These are phyloP conservation scores for Cylindroiulus punctatus DNA, from an alignment of 2,888 invertebrate genomes.

Conservation along the genomic window DNA sequence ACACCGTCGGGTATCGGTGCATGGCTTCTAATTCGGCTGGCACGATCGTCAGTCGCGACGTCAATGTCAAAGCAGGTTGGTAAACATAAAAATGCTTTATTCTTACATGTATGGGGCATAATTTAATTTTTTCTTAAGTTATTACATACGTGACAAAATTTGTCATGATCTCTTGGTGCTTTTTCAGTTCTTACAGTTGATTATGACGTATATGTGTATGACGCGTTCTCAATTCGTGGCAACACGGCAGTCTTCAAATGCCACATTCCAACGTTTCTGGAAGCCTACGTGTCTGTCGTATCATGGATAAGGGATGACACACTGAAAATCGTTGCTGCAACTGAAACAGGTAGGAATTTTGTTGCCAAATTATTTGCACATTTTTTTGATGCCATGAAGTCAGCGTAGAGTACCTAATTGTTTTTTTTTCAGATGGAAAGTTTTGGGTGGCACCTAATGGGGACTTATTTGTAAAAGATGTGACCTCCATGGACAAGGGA, in stretches of 20 bases:
- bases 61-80: slow-evolving; percentile 52
- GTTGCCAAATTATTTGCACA: too few relatives aligned
- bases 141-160: not conserved
- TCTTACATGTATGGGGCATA: not conserved
- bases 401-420: too few relatives aligned
- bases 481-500: slow-evolving; percentile 39
- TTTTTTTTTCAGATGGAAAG: slow-evolving; percentile 50
- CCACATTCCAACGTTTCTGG: slow-evolving; percentile 54
- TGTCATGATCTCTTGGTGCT: not conserved
- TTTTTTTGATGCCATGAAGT: too few relatives aligned
- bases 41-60: slow-evolving; percentile 46
- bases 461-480: slow-evolving; percentile 47
- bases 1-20: slow-evolving; percentile 53
- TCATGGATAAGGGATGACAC: slow-evolving; percentile 54
- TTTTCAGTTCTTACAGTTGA: slow-evolving; percentile 49
- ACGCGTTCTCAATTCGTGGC: slow-evolving; percentile 50
- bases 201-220: slow-evolving; percentile 55
- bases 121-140: not conserved
- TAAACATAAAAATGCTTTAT: too few relatives aligned
- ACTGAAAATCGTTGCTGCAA: slow-evolving; percentile 35
- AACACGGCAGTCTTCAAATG: slow-evolving; percentile 56
- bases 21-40: slow-evolving; percentile 46
- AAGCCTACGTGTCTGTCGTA: slow-evolving; percentile 35
- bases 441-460: slow-evolving; percentile 54
- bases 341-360: slow-evolving; percentile 50